These are phyloP conservation scores for Belonocnema kinseyi DNA, from an alignment of 1,140 invertebrate genomes.

Conservation along the genomic window DNA sequence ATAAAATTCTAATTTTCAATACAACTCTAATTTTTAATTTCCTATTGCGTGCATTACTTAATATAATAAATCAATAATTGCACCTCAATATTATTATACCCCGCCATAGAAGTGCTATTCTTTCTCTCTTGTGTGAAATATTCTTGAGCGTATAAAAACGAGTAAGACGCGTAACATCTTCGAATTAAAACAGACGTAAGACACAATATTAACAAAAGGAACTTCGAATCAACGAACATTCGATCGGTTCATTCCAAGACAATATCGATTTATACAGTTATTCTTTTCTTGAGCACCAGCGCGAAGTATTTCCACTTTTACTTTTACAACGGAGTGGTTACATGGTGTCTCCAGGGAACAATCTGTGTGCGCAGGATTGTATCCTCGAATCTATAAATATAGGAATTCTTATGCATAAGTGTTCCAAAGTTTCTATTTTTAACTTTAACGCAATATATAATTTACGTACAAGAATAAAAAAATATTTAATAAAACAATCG, in stretches of 20 bases:
- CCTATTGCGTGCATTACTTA: too few relatives aligned
- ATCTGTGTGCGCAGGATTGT: constrained; percentile 4
- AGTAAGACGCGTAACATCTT: background rate
- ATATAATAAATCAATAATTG: background rate
- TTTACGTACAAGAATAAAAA: constrained; percentile 15
- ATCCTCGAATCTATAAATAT: background rate
- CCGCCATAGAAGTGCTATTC: background rate
- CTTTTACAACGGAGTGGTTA: background rate
- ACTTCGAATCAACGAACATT: constrained; percentile 18
- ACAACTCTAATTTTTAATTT: background rate
- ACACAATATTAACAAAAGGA: constrained; percentile 9
- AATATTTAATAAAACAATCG: constrained; percentile 26
- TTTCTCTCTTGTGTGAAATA: constrained; percentile 6
- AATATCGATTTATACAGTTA: constrained; percentile 16
- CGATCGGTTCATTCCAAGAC: constrained; percentile 10
- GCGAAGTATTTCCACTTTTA: constrained; percentile 14
- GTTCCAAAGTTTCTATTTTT: background rate
- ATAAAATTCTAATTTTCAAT: background rate
- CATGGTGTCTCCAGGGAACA: background rate
- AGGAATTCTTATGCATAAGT: background rate
- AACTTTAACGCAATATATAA: constrained; percentile 21
- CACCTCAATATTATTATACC: background rate
- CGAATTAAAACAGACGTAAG: background rate
- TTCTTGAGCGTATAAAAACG: constrained; percentile 24
- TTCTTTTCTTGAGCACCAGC: constrained; percentile 27